phyloP scores from a whole-genome alignment of 1,140 invertebrate species.

The Mizuhopecten yessoensis region DNA sequence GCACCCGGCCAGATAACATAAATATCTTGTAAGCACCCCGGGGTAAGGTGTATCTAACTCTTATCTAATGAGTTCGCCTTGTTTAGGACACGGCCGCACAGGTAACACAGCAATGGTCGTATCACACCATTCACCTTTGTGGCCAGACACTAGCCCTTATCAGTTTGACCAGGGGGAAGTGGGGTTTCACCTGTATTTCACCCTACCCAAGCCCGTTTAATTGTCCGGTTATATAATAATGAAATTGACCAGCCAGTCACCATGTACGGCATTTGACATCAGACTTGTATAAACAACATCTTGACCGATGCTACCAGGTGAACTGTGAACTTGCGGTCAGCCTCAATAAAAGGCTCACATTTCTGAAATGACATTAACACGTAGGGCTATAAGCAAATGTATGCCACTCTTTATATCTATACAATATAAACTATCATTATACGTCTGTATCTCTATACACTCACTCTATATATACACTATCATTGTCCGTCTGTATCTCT shows the following conservation, averaged over 20 bases:
- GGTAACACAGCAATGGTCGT: background rate
- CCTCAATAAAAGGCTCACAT: background rate
- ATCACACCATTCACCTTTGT: conserved; percentile 20
- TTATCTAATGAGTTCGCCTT: conserved; percentile 7
- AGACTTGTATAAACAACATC: conserved; percentile 39
- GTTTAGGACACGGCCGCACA: conserved; percentile 22
- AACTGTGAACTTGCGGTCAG: conserved; percentile 30
- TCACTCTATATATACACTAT: background rate
- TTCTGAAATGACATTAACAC: conserved; percentile 14
- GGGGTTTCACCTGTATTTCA: conserved; percentile 31
- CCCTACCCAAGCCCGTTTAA: background rate
- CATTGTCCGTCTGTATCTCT: no score
- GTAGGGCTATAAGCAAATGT: background rate
- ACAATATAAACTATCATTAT: background rate
- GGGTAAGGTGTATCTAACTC: conserved; percentile 28
- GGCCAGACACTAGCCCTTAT: conserved; percentile 12
- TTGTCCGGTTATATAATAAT: conserved; percentile 34
- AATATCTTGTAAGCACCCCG: background rate
- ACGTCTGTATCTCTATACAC: background rate
- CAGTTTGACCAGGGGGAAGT: conserved; percentile 37
- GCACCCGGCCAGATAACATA: background rate
- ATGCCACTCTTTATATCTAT: background rate
- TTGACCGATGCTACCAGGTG: conserved; percentile 31
- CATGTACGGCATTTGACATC: conserved; percentile 37
- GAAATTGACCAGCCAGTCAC: conserved; percentile 37